Conservation (phyloP, 2,888 invertebrate genomes). For the Heteropelma amictum region DNA sequence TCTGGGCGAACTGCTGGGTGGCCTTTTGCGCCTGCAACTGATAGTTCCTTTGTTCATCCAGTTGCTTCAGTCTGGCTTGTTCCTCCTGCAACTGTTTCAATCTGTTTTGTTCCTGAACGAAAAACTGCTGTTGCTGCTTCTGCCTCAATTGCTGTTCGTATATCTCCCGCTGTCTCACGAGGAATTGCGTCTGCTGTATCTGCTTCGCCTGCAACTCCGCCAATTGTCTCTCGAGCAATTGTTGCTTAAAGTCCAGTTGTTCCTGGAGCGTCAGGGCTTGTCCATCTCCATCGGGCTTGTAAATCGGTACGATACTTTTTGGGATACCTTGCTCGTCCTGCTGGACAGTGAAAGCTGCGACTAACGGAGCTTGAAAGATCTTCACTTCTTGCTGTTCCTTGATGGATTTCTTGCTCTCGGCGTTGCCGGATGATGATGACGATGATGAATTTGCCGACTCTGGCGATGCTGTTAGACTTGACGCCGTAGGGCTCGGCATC, state of each 20-base stretch:
- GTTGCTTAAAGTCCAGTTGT: slow-evolving; percentile 83
- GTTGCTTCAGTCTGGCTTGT: slow-evolving; percentile 63
- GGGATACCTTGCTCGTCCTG: slow-evolving; percentile 89
- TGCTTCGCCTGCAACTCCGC: slow-evolving; percentile 84
- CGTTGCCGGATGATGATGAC: slow-evolving; percentile 23
- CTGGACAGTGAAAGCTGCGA: slow-evolving; percentile 92
- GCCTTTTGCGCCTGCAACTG: slow-evolving; percentile 59
- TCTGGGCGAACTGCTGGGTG: slow-evolving; percentile 58
- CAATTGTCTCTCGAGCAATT: slow-evolving; percentile 85
- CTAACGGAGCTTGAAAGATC: slow-evolving; percentile 89
- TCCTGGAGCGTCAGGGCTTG: slow-evolving; percentile 75
- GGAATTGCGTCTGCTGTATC: slow-evolving; percentile 84
- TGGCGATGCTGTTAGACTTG: slow-evolving; percentile 43
- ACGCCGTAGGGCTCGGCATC: slow-evolving; percentile 68
- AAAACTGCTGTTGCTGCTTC: slow-evolving; percentile 72
- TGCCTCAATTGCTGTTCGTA: slow-evolving; percentile 79
- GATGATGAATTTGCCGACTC: slow-evolving; percentile 6
- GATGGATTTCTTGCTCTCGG: slow-evolving; percentile 78
- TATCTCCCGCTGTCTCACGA: slow-evolving; percentile 83
- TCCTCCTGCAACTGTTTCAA: slow-evolving; percentile 67
- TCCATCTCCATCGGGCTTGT: slow-evolving; percentile 78
- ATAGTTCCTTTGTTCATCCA: slow-evolving; percentile 59
- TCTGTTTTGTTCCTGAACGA: slow-evolving; percentile 68
- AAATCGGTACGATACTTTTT: slow-evolving; percentile 87
- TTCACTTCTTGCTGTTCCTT: slow-evolving; percentile 82